These are phyloP conservation scores for Trachelus stipa DNA, from an alignment of 2,888 invertebrate species.

Conservation along the genomic window DNA sequence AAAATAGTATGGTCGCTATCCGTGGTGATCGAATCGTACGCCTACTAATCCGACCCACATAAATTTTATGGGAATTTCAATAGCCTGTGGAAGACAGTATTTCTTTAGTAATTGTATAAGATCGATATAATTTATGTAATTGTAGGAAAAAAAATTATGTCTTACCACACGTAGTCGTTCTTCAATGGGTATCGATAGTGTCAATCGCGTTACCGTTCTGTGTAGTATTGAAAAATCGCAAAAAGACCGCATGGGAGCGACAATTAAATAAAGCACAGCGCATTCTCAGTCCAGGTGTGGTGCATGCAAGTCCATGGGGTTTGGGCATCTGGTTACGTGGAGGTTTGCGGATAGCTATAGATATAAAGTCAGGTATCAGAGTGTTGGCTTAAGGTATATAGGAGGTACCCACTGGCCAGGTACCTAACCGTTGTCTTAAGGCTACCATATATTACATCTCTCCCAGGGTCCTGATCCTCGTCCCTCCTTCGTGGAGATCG, in stretches of 20 bases:
- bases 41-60: neutral
- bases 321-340: constrained; percentile 2
- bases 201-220: neutral
- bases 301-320: constrained; percentile 4
- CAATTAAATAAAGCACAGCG: constrained; percentile 37
- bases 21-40: neutral
- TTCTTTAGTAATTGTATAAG: neutral
- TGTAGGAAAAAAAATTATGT: neutral
- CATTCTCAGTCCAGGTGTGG: constrained; percentile 24
- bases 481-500: constrained; percentile 33
- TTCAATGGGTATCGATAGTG: neutral
- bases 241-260: constrained; percentile 18
- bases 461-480: constrained; percentile 31
- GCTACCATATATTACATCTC: constrained; percentile 60
- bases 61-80: neutral
- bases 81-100: neutral
- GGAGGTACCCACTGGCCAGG: constrained; percentile 36
- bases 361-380: constrained; percentile 15
- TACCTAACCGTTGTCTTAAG: constrained; percentile 58
- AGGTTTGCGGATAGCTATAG: neutral
- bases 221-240: neutral
- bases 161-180: neutral
- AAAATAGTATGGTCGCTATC: neutral
- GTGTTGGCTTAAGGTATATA: constrained; percentile 10
- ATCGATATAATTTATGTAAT: neutral